Conservation (phyloP, 2,888 invertebrate species). For the Megalurothrips usitatus region DNA sequence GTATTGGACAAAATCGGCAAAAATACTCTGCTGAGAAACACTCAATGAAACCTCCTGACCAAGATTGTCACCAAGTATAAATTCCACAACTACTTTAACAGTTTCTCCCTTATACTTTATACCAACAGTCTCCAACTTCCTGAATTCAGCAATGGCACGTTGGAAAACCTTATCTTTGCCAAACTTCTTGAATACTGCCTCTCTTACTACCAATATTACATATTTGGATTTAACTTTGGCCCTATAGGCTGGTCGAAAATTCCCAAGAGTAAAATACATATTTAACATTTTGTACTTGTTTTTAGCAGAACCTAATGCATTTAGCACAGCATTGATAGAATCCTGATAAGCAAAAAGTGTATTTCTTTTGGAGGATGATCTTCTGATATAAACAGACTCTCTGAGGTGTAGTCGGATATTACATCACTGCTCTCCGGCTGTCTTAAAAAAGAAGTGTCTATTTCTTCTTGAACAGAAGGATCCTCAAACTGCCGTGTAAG, state of each 20-base stretch:
- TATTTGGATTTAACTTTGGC: background rate
- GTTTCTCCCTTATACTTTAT: background rate
- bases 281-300: background rate
- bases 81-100: background rate
- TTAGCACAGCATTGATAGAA: background rate
- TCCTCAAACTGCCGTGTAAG: background rate
- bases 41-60: background rate
- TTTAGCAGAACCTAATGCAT: background rate
- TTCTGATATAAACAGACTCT: background rate
- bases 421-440: background rate
- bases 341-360: background rate
- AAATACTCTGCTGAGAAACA: background rate
- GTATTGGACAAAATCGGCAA: background rate
- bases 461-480: background rate
- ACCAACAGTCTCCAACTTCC: background rate
- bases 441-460: background rate
- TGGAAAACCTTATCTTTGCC: background rate
- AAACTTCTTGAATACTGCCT: background rate
- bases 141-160: background rate
- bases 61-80: background rate
- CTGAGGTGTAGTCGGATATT: background rate
- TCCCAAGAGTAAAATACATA: background rate
- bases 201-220: background rate
- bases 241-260: background rate
- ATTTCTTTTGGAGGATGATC: background rate